Conservation (phyloP, 2,888 invertebrate genomes). For the Eupithecia exiguata region DNA sequence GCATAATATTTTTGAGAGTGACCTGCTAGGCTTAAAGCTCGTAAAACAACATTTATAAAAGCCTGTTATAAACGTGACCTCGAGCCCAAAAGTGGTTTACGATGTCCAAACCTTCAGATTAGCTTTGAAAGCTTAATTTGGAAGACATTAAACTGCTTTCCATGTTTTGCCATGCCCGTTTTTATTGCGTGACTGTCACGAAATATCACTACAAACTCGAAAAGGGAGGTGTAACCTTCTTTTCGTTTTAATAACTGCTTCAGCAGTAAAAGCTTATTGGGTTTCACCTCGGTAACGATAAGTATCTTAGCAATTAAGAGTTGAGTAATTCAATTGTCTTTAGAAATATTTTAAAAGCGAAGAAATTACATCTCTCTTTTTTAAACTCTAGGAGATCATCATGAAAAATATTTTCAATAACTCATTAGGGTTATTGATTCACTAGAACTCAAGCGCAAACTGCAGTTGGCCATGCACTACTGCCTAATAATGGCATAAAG, state of each 20-base stretch:
- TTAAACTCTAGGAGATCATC: no score
- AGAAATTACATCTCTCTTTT: background rate
- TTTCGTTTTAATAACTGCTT: constrained; percentile 11
- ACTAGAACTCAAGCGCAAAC: no score
- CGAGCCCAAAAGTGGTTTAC: constrained; percentile 23
- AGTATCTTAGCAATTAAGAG: background rate
- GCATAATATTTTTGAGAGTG: background rate
- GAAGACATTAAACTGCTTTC: constrained; percentile 32
- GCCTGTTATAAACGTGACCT: constrained; percentile 7
- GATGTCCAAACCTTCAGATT: constrained; percentile 28
- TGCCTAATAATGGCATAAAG: no score
- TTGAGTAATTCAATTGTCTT: background rate
- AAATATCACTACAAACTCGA: constrained; percentile 27
- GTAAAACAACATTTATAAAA: constrained; percentile 1
- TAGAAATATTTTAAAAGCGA: background rate
- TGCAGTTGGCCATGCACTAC: no score
- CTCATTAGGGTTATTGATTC: no score
- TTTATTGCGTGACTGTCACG: constrained; percentile 38
- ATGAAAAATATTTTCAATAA: no score
- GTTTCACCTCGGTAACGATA: background rate
- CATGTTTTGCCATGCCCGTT: constrained; percentile 35
- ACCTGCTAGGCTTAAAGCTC: background rate
- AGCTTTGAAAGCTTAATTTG: constrained; percentile 29
- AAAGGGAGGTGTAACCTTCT: background rate
- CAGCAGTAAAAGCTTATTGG: background rate